These are phyloP conservation scores for Mactromeris polynyma DNA, from an alignment of 2,888 invertebrate genomes.

Conservation along the genomic window DNA sequence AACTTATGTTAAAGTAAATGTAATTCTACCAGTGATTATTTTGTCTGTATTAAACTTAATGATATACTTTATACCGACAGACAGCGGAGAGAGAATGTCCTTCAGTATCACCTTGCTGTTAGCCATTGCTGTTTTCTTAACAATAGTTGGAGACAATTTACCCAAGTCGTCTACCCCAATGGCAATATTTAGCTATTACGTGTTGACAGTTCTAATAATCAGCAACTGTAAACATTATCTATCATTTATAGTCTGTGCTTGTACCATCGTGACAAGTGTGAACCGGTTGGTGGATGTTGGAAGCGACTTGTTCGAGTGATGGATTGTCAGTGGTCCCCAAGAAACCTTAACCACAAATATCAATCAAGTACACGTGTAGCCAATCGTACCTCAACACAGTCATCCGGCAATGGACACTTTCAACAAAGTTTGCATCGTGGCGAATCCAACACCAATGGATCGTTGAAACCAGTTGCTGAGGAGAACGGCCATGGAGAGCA, in stretches of 20 bases:
- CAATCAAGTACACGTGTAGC: too few species aligned
- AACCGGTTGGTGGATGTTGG: not conserved
- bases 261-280: not conserved
- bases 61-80: not conserved
- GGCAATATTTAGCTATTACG: slow-evolving; percentile 3
- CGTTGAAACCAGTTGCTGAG: not conserved
- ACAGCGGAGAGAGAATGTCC: slow-evolving; percentile 3
- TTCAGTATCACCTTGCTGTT: slow-evolving; percentile 10
- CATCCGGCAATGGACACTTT: not conserved
- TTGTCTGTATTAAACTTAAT: not conserved
- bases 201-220: not conserved
- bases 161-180: slow-evolving; percentile 19
- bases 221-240: not conserved
- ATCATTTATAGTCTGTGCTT: not conserved
- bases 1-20: not conserved
- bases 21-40: slow-evolving; percentile 4
- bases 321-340: not conserved
- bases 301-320: not conserved
- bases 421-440: not conserved
- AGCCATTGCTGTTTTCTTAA: slow-evolving; percentile 22
- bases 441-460: too few species aligned
- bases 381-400: not conserved
- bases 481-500: not conserved
- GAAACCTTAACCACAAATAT: not conserved
- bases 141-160: slow-evolving; percentile 23